These are phyloP conservation scores for Myrmecobius fasciatus DNA, from an alignment of 2,113 vertebrate genomes.

Conservation along the genomic window DNA sequence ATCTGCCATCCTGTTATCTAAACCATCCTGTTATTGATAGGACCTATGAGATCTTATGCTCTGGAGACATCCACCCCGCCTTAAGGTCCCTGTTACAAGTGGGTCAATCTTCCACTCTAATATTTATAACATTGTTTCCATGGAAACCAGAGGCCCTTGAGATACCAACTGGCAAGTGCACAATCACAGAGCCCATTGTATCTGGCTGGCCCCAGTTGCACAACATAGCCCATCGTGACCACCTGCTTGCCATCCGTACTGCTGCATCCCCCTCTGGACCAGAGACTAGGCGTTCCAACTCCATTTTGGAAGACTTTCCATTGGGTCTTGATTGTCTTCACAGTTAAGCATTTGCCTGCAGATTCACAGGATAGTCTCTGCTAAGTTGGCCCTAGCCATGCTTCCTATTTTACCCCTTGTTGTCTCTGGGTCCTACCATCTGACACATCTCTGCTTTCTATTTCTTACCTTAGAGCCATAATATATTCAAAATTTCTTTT, in stretches of 20 bases:
- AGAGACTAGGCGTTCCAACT: neutral
- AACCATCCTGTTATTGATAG: neutral
- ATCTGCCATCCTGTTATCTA: neutral
- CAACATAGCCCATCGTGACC: neutral
- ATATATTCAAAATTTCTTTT: neutral
- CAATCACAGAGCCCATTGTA: neutral
- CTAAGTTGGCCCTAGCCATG: fast-evolving
- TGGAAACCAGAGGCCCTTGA: neutral
- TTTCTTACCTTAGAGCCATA: neutral
- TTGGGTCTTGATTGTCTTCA: neutral
- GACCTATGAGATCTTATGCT: neutral
- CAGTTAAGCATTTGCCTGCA: neutral
- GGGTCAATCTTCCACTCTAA: neutral
- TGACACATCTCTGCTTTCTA: neutral
- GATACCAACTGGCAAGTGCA: neutral
- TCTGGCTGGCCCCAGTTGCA: neutral
- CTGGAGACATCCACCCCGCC: neutral
- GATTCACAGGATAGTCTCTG: neutral
- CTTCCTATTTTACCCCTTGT: neutral
- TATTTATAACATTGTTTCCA: neutral
- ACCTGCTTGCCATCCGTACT: neutral
- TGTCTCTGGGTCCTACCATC: neutral
- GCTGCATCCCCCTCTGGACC: neutral
- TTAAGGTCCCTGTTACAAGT: neutral
- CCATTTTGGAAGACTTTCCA: neutral